Evolutionary conservation across 2,888 invertebrate species (phyloP), one percentile per base, ranked within the genome.

Genomic region (Troides aeacus): DNA sequence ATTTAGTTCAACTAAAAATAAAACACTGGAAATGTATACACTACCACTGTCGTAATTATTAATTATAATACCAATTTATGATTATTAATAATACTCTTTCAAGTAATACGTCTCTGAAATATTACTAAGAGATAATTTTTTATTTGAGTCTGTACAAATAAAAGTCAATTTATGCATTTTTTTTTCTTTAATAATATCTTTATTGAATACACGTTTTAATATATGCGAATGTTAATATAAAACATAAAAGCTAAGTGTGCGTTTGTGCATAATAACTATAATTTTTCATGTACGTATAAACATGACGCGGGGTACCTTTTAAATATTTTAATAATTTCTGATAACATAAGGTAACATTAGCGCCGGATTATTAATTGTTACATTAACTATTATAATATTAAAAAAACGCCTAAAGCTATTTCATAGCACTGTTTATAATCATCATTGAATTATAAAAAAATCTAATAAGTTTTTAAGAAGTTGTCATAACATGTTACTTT

Each of bases 311-410:
- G 30, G 86, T 87, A 88, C 89, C 88, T 86, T 86, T 30, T 30
- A 82, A 78, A 72, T 78, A 77, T 75, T 75, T 76, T 70, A 71
- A 68, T 72, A 68, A 73, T 77, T 76, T 78, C 79, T 76, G 73
- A 75, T 78, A 79, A 77, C 79, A 79, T 81, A 88, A 92, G 92
- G 92, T 92, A 92, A 91, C 92, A 92, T 91, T 90, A 92, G 92
- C 92, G 92, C 92, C 89, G 85, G 77, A 76, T 78, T 78, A 77
- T 62, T 74, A 73, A 73, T 69, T 72, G 73, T 64, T 65, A 71
- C 62, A 69, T 69, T 62, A 68, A 61, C 56, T 65, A 63, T 71
- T 71, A 70, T 71, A 65, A 73, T 60, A 64, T 39, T 46, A 53
- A 53, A n/a, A 53, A 53, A 39, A 60, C 71, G 42, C 66, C 70